Conservation (phyloP, 2,113 vertebrate genomes). For the Neodon shergylaensis region DNA sequence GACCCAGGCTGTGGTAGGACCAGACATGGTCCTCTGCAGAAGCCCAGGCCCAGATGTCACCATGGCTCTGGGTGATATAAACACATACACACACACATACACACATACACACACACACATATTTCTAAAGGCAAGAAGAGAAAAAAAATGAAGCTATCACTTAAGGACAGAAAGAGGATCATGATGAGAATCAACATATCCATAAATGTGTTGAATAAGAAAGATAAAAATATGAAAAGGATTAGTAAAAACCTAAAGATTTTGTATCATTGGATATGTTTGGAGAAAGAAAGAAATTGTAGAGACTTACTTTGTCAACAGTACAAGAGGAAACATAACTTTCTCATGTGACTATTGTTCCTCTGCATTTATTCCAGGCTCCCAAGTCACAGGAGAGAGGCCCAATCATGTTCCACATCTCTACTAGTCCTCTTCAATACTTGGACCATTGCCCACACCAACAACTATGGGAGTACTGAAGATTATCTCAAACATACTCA, state of each 20-base stretch:
- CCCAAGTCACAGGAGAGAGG: not conserved
- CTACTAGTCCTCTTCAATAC: not conserved
- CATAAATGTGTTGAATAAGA: not conserved
- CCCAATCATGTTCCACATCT: too few species aligned
- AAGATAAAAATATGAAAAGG: not conserved
- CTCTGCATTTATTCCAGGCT: not conserved
- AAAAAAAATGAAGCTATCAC: not conserved
- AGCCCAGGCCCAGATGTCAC: too few species aligned
- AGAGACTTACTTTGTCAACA: not conserved
- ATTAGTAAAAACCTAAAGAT: not conserved
- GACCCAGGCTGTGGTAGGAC: not conserved
- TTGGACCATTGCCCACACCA: not conserved
- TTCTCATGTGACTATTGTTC: not conserved
- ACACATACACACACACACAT: too few species aligned
- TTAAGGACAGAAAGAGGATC: not conserved
- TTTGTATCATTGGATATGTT: not conserved
- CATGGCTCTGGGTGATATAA: too few species aligned
- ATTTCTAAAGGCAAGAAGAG: not conserved
- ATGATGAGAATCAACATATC: not conserved
- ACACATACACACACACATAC: too few species aligned
- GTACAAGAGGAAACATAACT: not conserved
- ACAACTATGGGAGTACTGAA: not conserved
- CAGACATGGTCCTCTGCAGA: too few species aligned
- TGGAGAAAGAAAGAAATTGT: not conserved
- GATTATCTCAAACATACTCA: constrained; percentile 82